Base-by-base conservation (phyloP, 2,888 invertebrate genomes). In the Chydorus sphaericus region DNA sequence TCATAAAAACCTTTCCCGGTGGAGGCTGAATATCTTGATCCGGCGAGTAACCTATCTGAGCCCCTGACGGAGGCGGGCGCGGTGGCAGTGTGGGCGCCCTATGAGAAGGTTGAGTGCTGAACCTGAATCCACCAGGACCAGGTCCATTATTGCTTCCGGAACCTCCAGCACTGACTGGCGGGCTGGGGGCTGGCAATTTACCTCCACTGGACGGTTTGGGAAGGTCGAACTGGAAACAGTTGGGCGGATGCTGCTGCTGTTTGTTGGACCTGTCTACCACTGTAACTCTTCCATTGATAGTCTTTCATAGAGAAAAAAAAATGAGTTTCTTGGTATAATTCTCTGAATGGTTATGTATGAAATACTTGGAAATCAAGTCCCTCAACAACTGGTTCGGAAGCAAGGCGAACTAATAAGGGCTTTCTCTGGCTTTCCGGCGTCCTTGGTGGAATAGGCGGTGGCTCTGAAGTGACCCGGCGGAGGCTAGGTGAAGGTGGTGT, bases 391-490 rank as follows among this genome's bases (percentile, higher is more conserved):
- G 57, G 53, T 44, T 57, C 57, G 3, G 57, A 57, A 14, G 57
- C 53, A 20, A 57, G 20, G 8, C 57, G 36, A 7, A 37, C 53
- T 26, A 57, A n/a, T 10, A 57, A 36, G 3, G 57, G 57, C n/a
- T 57, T 57, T 26, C 57, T 28, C 28, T 57, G 57, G 30, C 53
- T 53, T n/a, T 57, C 57, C 1, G 57, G 57, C 29, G 57, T 57
- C 23, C 57, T 39, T 33, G 57, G 57, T 3, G 57, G 57, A 26
- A 57, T 48, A 7, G 57, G 57, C 4, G 57, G 57, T 7, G 57
- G 57, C 16, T 57, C 57, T n/a, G 57, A 57, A 11, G 54, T 57
- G 26, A 57, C 57, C 14, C 57, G 39, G 2, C 57, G 48, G 18
- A 57, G 30, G 16, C 53, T 54, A 4, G 57, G 57, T 16, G 57